These are phyloP conservation scores for Hyperopisus bebe DNA, from an alignment of 2,113 vertebrate species.

Conservation along the genomic window DNA sequence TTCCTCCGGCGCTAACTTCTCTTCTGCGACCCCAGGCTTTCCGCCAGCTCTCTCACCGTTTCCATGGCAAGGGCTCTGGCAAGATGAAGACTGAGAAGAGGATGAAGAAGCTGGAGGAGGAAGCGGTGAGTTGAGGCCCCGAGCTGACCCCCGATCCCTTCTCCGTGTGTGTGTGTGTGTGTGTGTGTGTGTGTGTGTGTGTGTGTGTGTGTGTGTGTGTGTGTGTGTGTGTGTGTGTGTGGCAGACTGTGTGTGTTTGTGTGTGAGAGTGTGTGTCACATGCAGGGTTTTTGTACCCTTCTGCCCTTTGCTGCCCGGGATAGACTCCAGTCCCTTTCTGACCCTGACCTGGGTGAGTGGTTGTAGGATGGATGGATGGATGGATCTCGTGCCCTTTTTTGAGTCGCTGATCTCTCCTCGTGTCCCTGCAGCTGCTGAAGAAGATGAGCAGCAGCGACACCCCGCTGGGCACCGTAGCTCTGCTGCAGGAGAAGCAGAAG, in stretches of 20 bases:
- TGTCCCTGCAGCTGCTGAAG: conserved; percentile 68
- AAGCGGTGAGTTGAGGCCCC: conserved; percentile 59
- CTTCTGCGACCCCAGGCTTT: conserved; percentile 61
- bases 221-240: too few species aligned
- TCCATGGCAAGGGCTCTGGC: conserved; percentile 85
- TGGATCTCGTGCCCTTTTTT: not conserved
- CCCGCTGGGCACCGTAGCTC: conserved; percentile 78
- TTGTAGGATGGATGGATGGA: not conserved
- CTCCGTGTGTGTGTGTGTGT: not conserved
- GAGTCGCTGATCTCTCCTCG: not conserved
- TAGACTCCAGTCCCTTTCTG: not conserved
- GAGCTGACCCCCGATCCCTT: not conserved
- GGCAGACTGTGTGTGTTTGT: too few species aligned
- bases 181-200: not conserved
- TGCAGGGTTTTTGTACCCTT: too few species aligned
- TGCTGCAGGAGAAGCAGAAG: conserved; percentile 93
- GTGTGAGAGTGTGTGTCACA: too few species aligned
- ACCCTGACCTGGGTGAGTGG: not conserved
- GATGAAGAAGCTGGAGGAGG: conserved; percentile 88
- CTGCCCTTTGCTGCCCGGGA: not conserved
- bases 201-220: too few species aligned
- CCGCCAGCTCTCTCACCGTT: conserved; percentile 83
- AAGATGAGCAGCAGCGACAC: conserved; percentile 94
- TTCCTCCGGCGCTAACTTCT: not conserved
- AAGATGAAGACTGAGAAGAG: conserved; percentile 89